Evolutionary conservation across 2,888 invertebrate genomes (phyloP), one percentile per base, ranked within the genome.

Genomic region (Caenorhabditis drosophilae): DNA sequence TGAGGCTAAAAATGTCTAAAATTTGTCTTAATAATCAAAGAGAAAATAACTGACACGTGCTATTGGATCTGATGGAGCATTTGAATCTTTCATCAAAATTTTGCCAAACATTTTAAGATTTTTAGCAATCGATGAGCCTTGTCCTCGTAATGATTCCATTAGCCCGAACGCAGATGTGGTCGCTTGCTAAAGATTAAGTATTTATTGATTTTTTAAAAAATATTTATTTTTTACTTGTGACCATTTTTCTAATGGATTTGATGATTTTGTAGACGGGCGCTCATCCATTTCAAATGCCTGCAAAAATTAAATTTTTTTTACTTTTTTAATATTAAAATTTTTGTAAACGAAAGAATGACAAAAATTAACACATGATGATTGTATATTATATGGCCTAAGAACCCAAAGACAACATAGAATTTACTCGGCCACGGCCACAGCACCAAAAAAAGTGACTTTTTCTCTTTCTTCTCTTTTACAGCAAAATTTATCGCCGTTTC

Each of bases 81-180:
- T 51, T 23, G 38, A 42, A 15, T 67, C 67, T 46, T 67, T 67
- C 2, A 67, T 47, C 9, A 67, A 52, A 18, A 50, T 54, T 47
- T 67, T 67, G 16, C 67, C 67, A 46, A 67, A 61, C 50, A 53
- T 67, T 42, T 67, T 67, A 25, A 67, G 35, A 41, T 61, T 61
- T 54, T 67, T 67, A 23, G 67, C 67, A n/a, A 67, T 41, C 42
- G 56, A 57, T 12, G 60, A 60, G 2, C 67, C 67, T 25, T 67
- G 67, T 12, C 67, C 67, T 4, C 45, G 41, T 9, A 67, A 20
- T 11, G 60, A 56, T 15, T 67, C 67, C 47, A 67, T 51, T 16
- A 60, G 31, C 20, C 67, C 60, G 12, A 67, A 57, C 20, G 67
- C 67, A 3, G 55, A 55, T 15, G 67, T 67, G 0, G 67, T 67